Percentiles rank a stretch among this genome's conserved stretches.
Evolutionary conservation across 2,888 invertebrate species (phyloP).

Genomic region (Drosophila nigricruria): DNA sequence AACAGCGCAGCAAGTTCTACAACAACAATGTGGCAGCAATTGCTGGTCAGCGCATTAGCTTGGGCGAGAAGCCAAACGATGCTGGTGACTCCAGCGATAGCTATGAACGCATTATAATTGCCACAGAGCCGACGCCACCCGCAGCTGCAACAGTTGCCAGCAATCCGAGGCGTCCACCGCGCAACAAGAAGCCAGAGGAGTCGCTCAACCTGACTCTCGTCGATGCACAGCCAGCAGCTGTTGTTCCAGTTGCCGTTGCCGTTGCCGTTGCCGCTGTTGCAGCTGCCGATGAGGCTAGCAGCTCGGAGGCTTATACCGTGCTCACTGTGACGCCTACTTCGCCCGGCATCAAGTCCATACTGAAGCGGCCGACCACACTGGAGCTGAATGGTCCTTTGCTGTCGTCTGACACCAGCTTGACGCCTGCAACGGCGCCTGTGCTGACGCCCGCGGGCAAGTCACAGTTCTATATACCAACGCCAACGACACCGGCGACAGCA

Average conservation of each 20-base stretch:
- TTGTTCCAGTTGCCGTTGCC: conserved; percentile 7
- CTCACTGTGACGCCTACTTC: conserved; percentile 74
- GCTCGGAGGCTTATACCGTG: conserved; percentile 60
- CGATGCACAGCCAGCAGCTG: conserved; percentile 12
- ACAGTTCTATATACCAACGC: conserved; percentile 82
- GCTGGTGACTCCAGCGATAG: conserved; percentile 75
- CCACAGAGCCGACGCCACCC: conserved; percentile 11
- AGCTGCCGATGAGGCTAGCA: conserved; percentile 14
- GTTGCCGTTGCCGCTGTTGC: background rate
- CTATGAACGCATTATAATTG: conserved; percentile 85
- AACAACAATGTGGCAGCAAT: conserved; percentile 88
- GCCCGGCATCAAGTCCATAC: conserved; percentile 87
- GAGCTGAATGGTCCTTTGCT: conserved; percentile 74
- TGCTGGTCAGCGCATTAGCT: conserved; percentile 89
- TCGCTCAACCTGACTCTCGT: conserved; percentile 16
- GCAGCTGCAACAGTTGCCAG: conserved; percentile 5
- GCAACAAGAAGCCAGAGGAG: conserved; percentile 72
- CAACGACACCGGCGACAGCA: conserved; percentile 83
- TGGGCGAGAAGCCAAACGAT: conserved; percentile 84
- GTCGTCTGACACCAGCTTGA: conserved; percentile 40
- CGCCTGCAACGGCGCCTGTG: conserved; percentile 34
- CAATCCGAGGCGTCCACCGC: conserved; percentile 82
- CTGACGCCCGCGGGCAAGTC: conserved; percentile 74
- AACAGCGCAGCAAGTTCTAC: conserved; percentile 85
- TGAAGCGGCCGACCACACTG: conserved; percentile 86